A percentile compares a stretch with the other conserved stretches of the same genome.
Evolutionary conservation across 2,113 vertebrate species (phyloP).

Genomic region (Paratilapia polleni): DNA sequence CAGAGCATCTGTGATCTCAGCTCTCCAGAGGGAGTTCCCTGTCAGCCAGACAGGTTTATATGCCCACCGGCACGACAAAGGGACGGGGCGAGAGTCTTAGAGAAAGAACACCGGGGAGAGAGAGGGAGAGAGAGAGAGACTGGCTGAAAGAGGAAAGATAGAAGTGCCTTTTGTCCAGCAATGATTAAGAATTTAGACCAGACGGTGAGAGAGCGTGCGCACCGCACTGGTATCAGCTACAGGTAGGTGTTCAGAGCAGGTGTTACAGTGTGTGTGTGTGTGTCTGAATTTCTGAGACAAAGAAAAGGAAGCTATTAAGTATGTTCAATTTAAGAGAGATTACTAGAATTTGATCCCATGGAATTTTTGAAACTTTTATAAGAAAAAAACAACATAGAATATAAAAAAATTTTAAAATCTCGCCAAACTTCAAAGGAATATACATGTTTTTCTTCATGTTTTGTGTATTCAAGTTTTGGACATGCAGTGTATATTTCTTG

Average conservation of each 20-base stretch:
- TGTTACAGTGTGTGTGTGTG: not conserved
- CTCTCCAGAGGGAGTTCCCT: constrained; percentile 62
- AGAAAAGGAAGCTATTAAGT: no score
- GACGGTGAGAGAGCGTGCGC: constrained; percentile 56
- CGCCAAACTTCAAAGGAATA: no score
- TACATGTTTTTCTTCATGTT: no score
- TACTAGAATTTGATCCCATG: no score
- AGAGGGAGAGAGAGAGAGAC: constrained; percentile 1
- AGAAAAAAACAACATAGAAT: no score
- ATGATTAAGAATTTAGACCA: constrained; percentile 90
- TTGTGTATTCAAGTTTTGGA: no score
- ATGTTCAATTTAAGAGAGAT: no score
- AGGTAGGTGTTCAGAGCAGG: constrained; percentile 28
- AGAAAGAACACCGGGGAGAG: not conserved
- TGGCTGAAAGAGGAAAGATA: not conserved
- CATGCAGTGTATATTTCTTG: no score
- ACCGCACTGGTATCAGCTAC: constrained; percentile 25
- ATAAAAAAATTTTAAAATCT: no score
- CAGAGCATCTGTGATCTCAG: constrained; percentile 69
- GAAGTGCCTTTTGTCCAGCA: constrained; percentile 77
- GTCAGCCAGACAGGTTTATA: constrained; percentile 50
- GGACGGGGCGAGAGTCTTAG: constrained; percentile 1
- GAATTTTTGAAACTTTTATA: no score
- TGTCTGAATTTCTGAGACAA: not conserved
- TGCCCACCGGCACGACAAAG: constrained; percentile 18